Evolutionary conservation across 2,797 vertebrate genomes (phyloP), one percentile per base, ranked within the genome.

Genomic region (Cryptoprocta ferox): DNA sequence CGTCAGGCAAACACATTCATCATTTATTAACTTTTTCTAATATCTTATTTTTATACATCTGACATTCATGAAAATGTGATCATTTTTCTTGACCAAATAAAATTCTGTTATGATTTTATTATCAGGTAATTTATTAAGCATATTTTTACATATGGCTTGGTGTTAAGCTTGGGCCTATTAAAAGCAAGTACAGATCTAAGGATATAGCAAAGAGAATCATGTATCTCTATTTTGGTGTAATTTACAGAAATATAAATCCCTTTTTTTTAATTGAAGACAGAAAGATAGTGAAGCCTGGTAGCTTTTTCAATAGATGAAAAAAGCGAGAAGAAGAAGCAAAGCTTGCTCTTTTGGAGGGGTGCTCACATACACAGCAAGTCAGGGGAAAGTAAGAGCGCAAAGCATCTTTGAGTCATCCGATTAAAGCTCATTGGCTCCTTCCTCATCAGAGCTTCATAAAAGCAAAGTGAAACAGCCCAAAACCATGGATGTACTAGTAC

Each of bases 1-100:
- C 80, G 96, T 92, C 91, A 95, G 42, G 83, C 28, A 89, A 91
- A 92, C 53, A 89, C 70, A 97, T 95, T 89, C 21, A 96, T 95
- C 83, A 93, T 79, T 86, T 78, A 89, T 63, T 87, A 96, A 85
- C 42, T 95, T 94, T 75, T 80, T 80, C 48, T 89, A 91, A 39
- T 65, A 63, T 35, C 78, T 94, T 89, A 93, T 63, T 96, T 95
- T 81, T 45, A 92, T 88, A 86, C 39, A 85, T 32, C 28, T 97
- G 96, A 92, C 92, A 96, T 96, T 96, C 83, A 96, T 94, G 90
- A 89, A 94, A 88, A 94, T 78, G 19, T 79, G 65, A 68, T 68
- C 37, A 91, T 91, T 95, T 97, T 93, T 93, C 91, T 81, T 68
- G 15, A 53, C 26, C 61, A 94, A 94, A 83, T 93, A 85, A 76